Conservation (phyloP, 2,797 vertebrate species). For the Semotilus atromaculatus region DNA sequence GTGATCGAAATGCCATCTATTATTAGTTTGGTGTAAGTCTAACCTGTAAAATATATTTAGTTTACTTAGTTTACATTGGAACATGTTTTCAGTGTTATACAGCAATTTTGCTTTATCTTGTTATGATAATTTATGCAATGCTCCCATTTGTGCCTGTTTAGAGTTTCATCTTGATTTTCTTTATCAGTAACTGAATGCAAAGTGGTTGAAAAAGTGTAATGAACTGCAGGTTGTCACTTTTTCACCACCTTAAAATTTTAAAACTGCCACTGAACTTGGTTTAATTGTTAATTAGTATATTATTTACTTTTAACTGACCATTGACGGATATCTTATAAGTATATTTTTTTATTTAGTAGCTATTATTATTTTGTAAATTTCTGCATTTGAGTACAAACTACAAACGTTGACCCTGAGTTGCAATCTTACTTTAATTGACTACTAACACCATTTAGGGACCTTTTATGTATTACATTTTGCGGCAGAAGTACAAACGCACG, state of each 20-base stretch:
- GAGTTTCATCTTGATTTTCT: background rate
- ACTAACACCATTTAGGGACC: background rate
- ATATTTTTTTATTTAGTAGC: no score
- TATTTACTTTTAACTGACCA: background rate
- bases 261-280: background rate
- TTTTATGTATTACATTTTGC: background rate
- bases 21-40: background rate
- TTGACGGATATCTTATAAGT: background rate
- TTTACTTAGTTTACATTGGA: background rate
- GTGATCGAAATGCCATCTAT: conserved; percentile 1
- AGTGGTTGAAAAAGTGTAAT: background rate
- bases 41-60: conserved; percentile 13
- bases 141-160: background rate
- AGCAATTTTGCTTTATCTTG: background rate
- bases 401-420: background rate
- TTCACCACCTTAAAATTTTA: background rate
- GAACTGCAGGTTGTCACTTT: background rate
- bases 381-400: background rate
- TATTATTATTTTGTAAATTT: background rate
- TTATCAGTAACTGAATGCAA: background rate
- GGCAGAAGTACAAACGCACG: background rate
- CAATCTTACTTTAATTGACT: background rate
- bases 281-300: background rate
- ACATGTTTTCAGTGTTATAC: background rate
- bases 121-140: background rate